phyloP scores from a whole-genome alignment of 2,113 vertebrate genomes.

The Xerus inauris region DNA sequence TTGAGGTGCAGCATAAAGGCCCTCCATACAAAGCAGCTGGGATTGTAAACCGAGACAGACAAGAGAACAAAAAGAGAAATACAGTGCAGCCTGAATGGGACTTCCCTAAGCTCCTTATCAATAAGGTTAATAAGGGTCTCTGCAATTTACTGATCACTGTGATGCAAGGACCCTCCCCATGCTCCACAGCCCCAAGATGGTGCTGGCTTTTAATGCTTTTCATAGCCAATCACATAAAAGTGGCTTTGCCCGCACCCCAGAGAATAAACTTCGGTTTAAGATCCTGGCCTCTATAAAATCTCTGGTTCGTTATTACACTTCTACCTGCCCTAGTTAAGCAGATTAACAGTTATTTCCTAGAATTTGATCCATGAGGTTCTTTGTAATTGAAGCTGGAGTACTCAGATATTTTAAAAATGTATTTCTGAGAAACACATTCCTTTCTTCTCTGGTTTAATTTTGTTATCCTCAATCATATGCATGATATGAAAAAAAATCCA shows the following conservation, averaged over 20 bases:
- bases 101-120: conserved; percentile 91
- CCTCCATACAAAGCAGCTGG: conserved; percentile 80
- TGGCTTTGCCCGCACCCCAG: conserved; percentile 81
- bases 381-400: conserved; percentile 88
- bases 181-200: conserved; percentile 78
- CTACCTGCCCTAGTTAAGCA: conserved; percentile 91
- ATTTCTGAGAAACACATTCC: conserved; percentile 88
- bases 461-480: conserved; percentile 90
- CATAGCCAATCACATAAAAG: conserved; percentile 83
- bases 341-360: conserved; percentile 89
- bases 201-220: conserved; percentile 79
- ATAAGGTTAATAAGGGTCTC: conserved; percentile 92
- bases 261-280: conserved; percentile 82
- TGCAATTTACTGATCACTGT: conserved; percentile 89
- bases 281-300: conserved; percentile 85
- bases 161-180: conserved; percentile 83
- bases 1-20: conserved; percentile 82
- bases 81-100: conserved; percentile 85
- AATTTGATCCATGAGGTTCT: conserved; percentile 86
- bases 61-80: conserved; percentile 87
- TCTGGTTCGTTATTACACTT: conserved; percentile 81
- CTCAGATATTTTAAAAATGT: conserved; percentile 88
- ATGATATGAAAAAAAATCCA: conserved; percentile 87
- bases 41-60: conserved; percentile 82
- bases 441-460: conserved; percentile 89